Evolutionary conservation across 2,888 invertebrate species (phyloP), one percentile per base, ranked within the genome.

Genomic region (Drosophila neoperkinsi): DNA sequence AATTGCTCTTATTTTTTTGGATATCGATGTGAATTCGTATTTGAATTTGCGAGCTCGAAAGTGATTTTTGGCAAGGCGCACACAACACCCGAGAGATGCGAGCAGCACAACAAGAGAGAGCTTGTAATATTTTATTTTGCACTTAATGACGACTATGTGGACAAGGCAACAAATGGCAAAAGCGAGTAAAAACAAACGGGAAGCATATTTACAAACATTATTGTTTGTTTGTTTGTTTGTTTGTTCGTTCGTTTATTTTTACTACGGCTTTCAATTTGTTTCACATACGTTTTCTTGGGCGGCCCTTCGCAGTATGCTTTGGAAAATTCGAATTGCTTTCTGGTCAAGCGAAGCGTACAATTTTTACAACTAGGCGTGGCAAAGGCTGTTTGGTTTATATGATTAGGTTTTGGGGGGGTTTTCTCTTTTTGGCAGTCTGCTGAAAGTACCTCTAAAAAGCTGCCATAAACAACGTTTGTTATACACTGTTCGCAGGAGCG

Each of bases 1-100:
- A 81, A 52, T 74, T 67, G 67, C 74, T 81, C 59, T 59, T 13
- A 66, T 58, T 46, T 31, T 31, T 59, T 56, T 60, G 25, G 11
- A 33, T 33, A 57, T 49, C 13, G 30, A 49, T 62, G 41, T n/a
- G 25, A 36, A 25, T 30, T 34, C 36, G 43, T 13, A 0, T 43
- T 41, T 43, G 38, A 9, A 3, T 34, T 5, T 38, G 38, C 34
- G 18, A 36, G 10, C 41, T n/a, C 34, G 21, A 28, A 30, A 34
- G 41, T 33, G 18, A 33, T 30, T 65, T 41, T 53, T 57, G 16
- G 51, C 30, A 51, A 50, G 38, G 13, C 38, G 41, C 58, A 55
- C 18, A 64, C 18, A 66, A 30, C 34, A 41, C 34, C 33, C 51
- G 11, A 57, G 30, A 41, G 21, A 21, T 1, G 16, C 7, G 25